Evolutionary conservation across 2,113 vertebrate genomes (phyloP), one percentile per base, ranked within the genome.

Genomic region (Zapus hudsonius): DNA sequence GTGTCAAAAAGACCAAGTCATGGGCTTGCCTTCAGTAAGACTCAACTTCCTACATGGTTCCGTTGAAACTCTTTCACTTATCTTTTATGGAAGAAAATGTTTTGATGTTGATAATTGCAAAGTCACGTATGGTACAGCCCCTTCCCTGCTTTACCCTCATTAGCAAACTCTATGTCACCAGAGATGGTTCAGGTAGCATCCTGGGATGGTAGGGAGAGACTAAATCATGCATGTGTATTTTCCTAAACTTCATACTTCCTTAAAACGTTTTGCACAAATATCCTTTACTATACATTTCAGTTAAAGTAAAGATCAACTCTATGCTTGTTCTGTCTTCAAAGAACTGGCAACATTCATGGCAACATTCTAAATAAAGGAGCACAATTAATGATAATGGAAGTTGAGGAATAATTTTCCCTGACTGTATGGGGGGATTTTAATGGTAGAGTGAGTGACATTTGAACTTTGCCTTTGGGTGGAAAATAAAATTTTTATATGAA

Each of bases 401-500:
- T n/a, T 40, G 67, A 84, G n/a, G 29, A 33, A 36, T 47, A 19
- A 29, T 33, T 79, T 61, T 29, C 47, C 33, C 90, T 38, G 1
- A 2, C 13, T 80, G 47, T 47, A 47, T 47, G 42, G 31, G 27
- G 52, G 15, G 20, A 42, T 44, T 84, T 89, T 79, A 81, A 66
- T 70, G 23, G 47, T 47, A 12, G 47, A 90, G 5, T 5, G 19
- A 90, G 22, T 63, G 16, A 55, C 27, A 55, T 31, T 69, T 59
- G 40, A 83, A 86, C 22, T 16, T 73, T 61, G 40, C 16, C 0
- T 72, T 75, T 16, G 2, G 31, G 12, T 9, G 20, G 42, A 36
- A 83, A 82, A 82, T 81, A 52, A 64, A 61, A 44, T 83, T 82
- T 94, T 78, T 20, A 47, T 33, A 89, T 55, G 55, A n/a, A 85